Conservation (phyloP, 2,888 invertebrate genomes). For the Lithosia quadra region DNA sequence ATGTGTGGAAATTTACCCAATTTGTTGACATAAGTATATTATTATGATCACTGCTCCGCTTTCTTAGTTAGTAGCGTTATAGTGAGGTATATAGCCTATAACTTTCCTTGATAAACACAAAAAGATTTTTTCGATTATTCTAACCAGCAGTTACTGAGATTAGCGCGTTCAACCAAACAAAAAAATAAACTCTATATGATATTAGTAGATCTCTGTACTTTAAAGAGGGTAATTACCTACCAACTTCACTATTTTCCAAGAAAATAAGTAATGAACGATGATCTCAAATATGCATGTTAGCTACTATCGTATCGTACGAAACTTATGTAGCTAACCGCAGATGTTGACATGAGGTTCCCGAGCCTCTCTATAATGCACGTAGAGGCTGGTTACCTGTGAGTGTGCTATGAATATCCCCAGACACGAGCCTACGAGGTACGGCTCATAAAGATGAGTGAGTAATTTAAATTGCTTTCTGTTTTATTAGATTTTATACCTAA, state of each 20-base stretch:
- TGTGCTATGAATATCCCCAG: background rate
- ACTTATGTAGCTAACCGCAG: slow-evolving; percentile 15
- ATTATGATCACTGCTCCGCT: no score
- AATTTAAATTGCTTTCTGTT: background rate
- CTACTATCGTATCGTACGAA: slow-evolving; percentile 5
- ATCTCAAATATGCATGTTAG: background rate
- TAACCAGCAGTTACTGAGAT: no score
- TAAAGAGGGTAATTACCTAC: background rate
- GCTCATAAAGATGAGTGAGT: slow-evolving; percentile 1
- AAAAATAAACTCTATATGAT: no score
- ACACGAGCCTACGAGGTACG: slow-evolving; percentile 1
- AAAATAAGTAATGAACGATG: background rate
- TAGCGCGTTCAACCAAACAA: no score
- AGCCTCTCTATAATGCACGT: slow-evolving; percentile 14
- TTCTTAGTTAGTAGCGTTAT: no score
- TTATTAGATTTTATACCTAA: background rate
- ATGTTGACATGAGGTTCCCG: slow-evolving; percentile 9
- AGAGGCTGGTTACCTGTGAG: background rate
- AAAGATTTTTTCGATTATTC: no score
- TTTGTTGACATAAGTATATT: no score
- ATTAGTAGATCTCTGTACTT: no score
- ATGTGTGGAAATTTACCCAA: no score
- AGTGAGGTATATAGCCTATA: no score
- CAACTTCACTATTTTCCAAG: background rate
- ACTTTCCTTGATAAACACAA: no score